phyloP scores from a whole-genome alignment of 2,797 vertebrate species.

The Brachyalestes nurse region DNA sequence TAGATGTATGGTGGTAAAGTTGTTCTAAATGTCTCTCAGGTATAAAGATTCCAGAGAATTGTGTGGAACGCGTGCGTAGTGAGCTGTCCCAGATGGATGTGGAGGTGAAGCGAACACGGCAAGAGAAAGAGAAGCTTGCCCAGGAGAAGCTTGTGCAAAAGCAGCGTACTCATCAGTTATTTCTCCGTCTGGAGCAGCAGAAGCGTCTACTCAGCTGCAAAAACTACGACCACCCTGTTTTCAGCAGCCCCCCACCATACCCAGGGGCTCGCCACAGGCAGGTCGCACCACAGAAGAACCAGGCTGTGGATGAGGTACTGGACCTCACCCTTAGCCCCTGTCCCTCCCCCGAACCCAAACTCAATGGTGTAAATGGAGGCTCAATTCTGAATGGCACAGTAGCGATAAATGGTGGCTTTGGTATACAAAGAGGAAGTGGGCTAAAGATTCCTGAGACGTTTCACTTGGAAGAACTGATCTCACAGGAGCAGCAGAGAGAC shows the following conservation, averaged over 20 bases:
- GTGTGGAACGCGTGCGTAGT: slow-evolving; percentile 85
- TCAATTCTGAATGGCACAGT: slow-evolving; percentile 17
- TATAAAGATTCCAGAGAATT: slow-evolving; percentile 96
- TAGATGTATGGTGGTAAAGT: not conserved
- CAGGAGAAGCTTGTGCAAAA: slow-evolving; percentile 71
- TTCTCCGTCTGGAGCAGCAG: slow-evolving; percentile 62
- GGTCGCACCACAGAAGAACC: slow-evolving; percentile 3
- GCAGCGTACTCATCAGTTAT: slow-evolving; percentile 64
- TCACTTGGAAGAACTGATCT: slow-evolving; percentile 73
- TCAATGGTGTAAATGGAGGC: slow-evolving; percentile 26
- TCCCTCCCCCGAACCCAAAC: slow-evolving; percentile 74
- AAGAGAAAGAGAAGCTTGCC: slow-evolving; percentile 73
- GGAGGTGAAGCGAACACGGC: slow-evolving; percentile 84
- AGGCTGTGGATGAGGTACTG: slow-evolving; percentile 80
- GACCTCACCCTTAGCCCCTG: slow-evolving; percentile 87
- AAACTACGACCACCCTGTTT: slow-evolving; percentile 42
- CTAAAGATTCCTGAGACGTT: slow-evolving; percentile 66
- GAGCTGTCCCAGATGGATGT: slow-evolving; percentile 89
- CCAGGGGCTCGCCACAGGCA: not conserved
- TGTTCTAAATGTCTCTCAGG: slow-evolving; percentile 70
- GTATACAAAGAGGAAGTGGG: not conserved
- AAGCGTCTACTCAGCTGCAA: slow-evolving; percentile 65
- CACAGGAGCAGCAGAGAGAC: slow-evolving; percentile 60
- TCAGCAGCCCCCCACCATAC: slow-evolving; percentile 44
- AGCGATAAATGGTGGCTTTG: not conserved